Evolutionary conservation across 2,113 vertebrate species (phyloP).

Genomic region (Australoheros scitulus): DNA sequence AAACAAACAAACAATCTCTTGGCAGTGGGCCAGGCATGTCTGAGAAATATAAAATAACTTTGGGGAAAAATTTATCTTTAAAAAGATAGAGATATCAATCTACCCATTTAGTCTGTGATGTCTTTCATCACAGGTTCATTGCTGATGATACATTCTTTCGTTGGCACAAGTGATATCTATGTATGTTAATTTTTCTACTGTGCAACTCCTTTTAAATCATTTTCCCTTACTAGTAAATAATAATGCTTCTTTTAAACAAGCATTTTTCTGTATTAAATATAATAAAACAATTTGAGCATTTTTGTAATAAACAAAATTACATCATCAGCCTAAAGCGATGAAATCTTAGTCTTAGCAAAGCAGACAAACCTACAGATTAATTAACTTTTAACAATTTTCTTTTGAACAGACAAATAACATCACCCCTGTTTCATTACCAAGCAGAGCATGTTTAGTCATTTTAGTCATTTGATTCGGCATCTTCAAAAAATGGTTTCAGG

Average conservation of each 20-base stretch:
- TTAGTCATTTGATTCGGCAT: conserved; percentile 32
- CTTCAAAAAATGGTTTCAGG: conserved; percentile 1
- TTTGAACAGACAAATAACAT: not conserved
- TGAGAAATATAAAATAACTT: not conserved
- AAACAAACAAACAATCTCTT: not conserved
- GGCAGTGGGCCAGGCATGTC: not conserved
- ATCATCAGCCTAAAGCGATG: not conserved
- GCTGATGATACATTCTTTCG: not conserved
- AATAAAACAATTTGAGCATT: not conserved
- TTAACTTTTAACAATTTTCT: not conserved
- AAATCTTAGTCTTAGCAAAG: not conserved
- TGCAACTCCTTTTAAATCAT: too few species aligned
- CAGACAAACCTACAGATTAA: not conserved
- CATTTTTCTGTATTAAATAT: not conserved
- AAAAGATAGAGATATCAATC: not conserved
- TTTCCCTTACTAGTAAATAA: not conserved
- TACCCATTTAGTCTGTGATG: too few species aligned
- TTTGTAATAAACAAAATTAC: not conserved
- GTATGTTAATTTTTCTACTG: too few species aligned
- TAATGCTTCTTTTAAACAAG: not conserved
- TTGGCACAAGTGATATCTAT: not conserved
- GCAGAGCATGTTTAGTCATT: conserved; percentile 50
- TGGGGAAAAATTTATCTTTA: not conserved
- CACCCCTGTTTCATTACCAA: not conserved
- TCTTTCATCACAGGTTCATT: not conserved